Conservation (phyloP, 2,113 vertebrate genomes). For the Equus quagga region DNA sequence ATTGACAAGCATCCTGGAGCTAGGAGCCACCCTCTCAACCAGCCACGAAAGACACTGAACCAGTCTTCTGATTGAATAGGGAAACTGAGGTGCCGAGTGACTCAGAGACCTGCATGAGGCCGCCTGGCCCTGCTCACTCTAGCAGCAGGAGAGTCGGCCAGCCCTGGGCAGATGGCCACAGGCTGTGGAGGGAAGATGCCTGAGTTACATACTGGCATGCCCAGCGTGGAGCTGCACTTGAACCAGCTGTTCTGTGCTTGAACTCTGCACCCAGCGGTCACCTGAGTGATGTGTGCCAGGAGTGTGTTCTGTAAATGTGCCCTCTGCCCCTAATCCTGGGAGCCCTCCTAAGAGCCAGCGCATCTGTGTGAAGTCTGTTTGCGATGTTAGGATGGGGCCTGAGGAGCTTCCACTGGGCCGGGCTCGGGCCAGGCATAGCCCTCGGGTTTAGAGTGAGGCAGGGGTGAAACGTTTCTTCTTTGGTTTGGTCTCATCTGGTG, state of each 20-base stretch:
- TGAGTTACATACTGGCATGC: accelerated
- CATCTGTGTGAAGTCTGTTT: not conserved
- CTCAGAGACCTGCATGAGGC: not conserved
- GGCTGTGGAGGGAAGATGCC: not conserved
- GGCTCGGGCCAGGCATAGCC: not conserved
- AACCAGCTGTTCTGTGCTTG: not conserved
- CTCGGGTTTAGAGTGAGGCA: accelerated
- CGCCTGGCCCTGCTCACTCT: accelerated
- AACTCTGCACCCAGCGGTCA: not conserved
- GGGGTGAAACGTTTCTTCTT: not conserved
- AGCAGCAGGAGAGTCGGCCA: not conserved
- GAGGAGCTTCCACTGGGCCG: not conserved
- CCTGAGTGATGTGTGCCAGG: not conserved
- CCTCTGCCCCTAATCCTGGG: not conserved
- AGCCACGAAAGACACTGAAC: too few relatives aligned
- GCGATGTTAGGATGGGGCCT: not conserved
- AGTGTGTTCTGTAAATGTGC: not conserved
- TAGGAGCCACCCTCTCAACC: not conserved
- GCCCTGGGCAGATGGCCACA: not conserved
- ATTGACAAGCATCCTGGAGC: too few relatives aligned
- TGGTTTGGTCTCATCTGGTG: not conserved
- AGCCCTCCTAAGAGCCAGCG: not conserved
- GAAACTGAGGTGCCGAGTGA: not conserved
- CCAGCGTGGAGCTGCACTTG: accelerated
- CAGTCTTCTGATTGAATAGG: not conserved